These are phyloP conservation scores for Trachurus trachurus DNA, from an alignment of 2,797 vertebrate genomes.

Conservation along the genomic window DNA sequence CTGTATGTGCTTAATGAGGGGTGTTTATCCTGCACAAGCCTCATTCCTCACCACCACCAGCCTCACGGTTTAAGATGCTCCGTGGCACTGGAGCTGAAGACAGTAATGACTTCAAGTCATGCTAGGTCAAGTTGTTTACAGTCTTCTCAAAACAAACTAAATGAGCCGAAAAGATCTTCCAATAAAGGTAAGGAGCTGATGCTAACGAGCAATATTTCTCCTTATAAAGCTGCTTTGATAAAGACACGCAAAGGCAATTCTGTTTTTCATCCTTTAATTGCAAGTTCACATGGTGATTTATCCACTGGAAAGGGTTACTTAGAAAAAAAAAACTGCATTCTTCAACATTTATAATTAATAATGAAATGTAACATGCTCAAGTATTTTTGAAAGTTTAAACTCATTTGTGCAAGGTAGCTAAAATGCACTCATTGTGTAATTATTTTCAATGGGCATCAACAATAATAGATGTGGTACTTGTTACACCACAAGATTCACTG, in stretches of 20 bases:
- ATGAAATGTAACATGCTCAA: slow-evolving; percentile 72
- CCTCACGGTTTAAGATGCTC: not conserved
- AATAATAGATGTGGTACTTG: not conserved
- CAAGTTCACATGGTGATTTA: slow-evolving; percentile 29
- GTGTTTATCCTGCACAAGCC: slow-evolving; percentile 27
- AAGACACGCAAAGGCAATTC: slow-evolving; percentile 14
- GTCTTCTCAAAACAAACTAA: not conserved
- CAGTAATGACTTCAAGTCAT: slow-evolving; percentile 18
- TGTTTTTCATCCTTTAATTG: slow-evolving; percentile 44
- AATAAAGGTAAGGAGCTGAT: not conserved
- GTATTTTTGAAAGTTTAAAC: not conserved
- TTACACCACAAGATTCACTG: not conserved
- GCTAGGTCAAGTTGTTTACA: not conserved
- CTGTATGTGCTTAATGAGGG: slow-evolving; percentile 38
- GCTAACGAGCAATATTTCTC: not conserved
- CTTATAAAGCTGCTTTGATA: not conserved
- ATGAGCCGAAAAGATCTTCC: not conserved
- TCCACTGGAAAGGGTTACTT: slow-evolving; percentile 37
- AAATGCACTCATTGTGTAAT: slow-evolving; percentile 17
- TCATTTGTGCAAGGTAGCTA: slow-evolving; percentile 25
- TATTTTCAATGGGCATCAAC: slow-evolving; percentile 4
- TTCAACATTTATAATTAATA: slow-evolving; percentile 13
- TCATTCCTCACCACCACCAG: slow-evolving; percentile 21
- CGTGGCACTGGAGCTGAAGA: not conserved
- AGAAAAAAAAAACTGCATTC: slow-evolving; percentile 33